Evolutionary conservation across 2,113 vertebrate genomes (phyloP), one percentile per base, ranked within the genome.

Genomic region (Pogona vitticeps): DNA sequence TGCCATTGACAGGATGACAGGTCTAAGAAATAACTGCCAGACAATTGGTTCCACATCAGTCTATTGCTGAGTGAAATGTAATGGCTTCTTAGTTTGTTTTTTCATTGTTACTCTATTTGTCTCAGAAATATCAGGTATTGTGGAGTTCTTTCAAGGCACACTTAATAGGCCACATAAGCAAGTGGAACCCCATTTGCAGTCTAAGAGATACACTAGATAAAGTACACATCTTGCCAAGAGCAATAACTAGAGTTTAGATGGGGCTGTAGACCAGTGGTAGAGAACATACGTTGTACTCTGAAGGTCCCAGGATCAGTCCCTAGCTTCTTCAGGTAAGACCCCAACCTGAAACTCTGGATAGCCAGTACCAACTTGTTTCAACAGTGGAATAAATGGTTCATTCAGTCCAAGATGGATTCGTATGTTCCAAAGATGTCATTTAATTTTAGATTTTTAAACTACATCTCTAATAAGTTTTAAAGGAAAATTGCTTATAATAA

Each of bases 11-110:
- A 84, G 31, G 40, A 84, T 84, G 72, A 84, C 71, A 76, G 28
- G 58, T n/a, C 63, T 75, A 76, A 56, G 82, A 73, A 71, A 76
- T 40, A 84, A 61, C 26, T 65, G 58, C 40, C 58, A 63, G 58
- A 76, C 82, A 84, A n/a, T 9, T 84, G 59, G 82, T 59, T 84
- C 52, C 56, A 84, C 56, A 56, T 73, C 75, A 75, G 36, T 61
- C 56, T 75, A 40, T 75, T 61, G 82, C n/a, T 75, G 71, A 75
- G 59, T 84, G 71, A 63, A 73, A 84, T 61, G 36, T 59, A 36
- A 59, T 42, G 31, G 38, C 38, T 76, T 84, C 58, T 84, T 23
- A 63, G 28, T 65, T 75, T n/a, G 38, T 33, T 76, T 36, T 76
- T 84, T 76, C 71, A 84, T 40, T 76, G 42, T 33, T 63, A 61